Conservation (phyloP, 2,113 vertebrate species). For the Myanophis thanlyinensis region DNA sequence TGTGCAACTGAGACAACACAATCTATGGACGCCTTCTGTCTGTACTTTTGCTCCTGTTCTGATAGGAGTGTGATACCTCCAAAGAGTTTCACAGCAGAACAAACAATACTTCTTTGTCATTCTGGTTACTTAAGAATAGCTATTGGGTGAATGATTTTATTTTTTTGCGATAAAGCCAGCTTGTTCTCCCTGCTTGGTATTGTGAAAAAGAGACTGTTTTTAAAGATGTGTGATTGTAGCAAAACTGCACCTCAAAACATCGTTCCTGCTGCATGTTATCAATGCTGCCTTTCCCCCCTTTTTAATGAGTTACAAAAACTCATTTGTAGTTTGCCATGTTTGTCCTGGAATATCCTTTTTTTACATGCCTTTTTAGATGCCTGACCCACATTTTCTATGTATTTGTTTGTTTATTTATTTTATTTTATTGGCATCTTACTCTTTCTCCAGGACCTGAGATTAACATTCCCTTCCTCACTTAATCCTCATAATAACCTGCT, state of each 20-base stretch:
- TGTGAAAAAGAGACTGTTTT: constrained; percentile 33
- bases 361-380: neutral
- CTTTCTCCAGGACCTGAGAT: neutral
- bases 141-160: constrained; percentile 38
- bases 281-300: neutral
- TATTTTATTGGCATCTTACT: neutral
- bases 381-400: neutral
- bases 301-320: neutral
- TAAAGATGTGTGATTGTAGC: neutral
- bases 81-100: constrained; percentile 45
- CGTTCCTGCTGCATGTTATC: constrained; percentile 21
- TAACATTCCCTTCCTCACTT: neutral
- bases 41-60: constrained; percentile 22
- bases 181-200: constrained; percentile 37
- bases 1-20: constrained; percentile 21
- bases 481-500: neutral
- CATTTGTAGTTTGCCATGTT: neutral
- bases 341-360: neutral
- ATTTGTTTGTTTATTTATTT: neutral
- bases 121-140: constrained; percentile 45
- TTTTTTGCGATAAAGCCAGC: constrained; percentile 30
- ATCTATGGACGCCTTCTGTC: constrained; percentile 15
- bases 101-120: constrained; percentile 51
- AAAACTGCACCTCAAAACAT: constrained; percentile 29
- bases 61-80: constrained; percentile 29